Conservation (phyloP, 1,140 invertebrate species). For the Andrena cerasifolii region DNA sequence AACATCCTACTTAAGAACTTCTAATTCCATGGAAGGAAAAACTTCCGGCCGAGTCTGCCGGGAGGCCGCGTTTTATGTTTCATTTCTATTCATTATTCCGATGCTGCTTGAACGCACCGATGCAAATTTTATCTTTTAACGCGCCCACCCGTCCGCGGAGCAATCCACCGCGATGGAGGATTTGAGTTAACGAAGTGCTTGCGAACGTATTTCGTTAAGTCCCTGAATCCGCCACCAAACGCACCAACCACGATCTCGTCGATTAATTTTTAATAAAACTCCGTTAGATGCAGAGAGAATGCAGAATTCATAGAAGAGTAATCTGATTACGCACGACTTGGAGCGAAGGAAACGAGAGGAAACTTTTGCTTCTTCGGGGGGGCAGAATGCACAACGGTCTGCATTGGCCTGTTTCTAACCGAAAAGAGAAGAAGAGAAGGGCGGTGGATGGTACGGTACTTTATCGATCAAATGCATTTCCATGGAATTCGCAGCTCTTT, state of each 20-base stretch:
- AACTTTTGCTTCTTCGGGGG: slow-evolving; percentile 19
- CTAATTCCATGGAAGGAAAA: slow-evolving; percentile 50
- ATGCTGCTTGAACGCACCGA: slow-evolving; percentile 33
- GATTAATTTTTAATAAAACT: slow-evolving; percentile 51
- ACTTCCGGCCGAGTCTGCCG: slow-evolving; percentile 5
- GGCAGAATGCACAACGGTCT: neutral
- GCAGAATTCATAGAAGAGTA: too few relatives aligned
- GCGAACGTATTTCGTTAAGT: slow-evolving; percentile 46
- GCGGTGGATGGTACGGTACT: neutral
- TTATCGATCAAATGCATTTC: slow-evolving; percentile 38
- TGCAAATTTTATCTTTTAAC: slow-evolving; percentile 52
- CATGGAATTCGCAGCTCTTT: slow-evolving; percentile 37
- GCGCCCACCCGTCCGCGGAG: slow-evolving; percentile 9
- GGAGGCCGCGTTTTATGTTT: slow-evolving; percentile 42
- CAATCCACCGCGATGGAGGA: slow-evolving; percentile 15
- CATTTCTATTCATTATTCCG: slow-evolving; percentile 52
- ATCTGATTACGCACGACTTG: too few relatives aligned
- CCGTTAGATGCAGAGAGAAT: too few relatives aligned
- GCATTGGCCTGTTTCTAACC: neutral
- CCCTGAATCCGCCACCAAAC: too few relatives aligned
- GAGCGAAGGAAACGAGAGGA: neutral
- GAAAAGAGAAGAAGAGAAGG: too few relatives aligned
- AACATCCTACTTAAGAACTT: slow-evolving; percentile 47
- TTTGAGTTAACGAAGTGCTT: slow-evolving; percentile 33
- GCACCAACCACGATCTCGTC: slow-evolving; percentile 24